These are phyloP conservation scores for Brachyhypopomus gauderio DNA, from an alignment of 2,113 vertebrate species.

Conservation along the genomic window DNA sequence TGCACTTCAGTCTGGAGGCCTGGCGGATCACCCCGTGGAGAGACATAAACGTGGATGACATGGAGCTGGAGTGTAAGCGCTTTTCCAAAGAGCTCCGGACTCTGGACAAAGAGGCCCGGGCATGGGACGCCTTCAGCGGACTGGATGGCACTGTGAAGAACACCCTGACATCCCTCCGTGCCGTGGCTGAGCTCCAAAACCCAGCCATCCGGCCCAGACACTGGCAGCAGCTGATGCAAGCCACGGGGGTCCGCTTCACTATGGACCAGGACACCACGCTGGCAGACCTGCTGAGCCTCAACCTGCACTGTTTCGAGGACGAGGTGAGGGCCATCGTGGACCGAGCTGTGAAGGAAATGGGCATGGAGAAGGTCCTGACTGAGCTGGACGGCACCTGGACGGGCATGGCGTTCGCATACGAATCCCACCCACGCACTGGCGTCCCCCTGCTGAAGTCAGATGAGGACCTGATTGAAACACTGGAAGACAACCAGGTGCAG, in stretches of 20 bases:
- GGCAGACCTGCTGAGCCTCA: conserved; percentile 87
- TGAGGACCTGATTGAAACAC: conserved; percentile 86
- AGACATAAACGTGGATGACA: conserved; percentile 86
- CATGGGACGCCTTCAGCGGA: conserved; percentile 86
- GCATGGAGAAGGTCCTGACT: conserved; percentile 82
- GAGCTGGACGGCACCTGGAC: conserved; percentile 83
- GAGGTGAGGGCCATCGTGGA: conserved; percentile 90
- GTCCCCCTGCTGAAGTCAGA: conserved; percentile 80
- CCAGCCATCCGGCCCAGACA: conserved; percentile 87
- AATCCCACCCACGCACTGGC: conserved; percentile 78
- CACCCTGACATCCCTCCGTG: conserved; percentile 82
- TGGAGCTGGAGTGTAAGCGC: conserved; percentile 88
- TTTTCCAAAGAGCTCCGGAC: conserved; percentile 82
- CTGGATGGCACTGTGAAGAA: conserved; percentile 86
- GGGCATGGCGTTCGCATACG: conserved; percentile 85
- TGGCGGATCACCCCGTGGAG: conserved; percentile 88
- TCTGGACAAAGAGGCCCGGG: conserved; percentile 86
- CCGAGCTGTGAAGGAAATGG: conserved; percentile 84
- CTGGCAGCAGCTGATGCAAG: conserved; percentile 89
- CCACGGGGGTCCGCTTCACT: conserved; percentile 81
- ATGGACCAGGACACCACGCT: conserved; percentile 83
- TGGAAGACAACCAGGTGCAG: conserved; percentile 96
- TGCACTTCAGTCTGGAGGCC: conserved; percentile 75
- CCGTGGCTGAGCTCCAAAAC: conserved; percentile 89
- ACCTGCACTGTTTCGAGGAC: conserved; percentile 88